phyloP scores from a whole-genome alignment of 2,888 invertebrate genomes.

The Drosophila siamana region DNA sequence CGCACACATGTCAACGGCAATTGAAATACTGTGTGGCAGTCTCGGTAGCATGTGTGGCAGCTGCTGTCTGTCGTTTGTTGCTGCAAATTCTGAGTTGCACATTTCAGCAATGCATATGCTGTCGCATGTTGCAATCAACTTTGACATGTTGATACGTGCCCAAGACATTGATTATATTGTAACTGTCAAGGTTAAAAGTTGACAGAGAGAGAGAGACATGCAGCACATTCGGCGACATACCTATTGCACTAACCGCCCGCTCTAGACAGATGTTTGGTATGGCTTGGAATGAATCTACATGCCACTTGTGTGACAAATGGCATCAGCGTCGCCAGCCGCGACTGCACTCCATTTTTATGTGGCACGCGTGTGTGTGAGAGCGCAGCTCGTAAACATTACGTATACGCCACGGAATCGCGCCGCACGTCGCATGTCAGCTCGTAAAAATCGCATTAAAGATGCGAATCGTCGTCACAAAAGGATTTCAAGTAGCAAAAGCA shows the following conservation, averaged over 20 bases:
- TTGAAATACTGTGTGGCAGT: constrained; percentile 3
- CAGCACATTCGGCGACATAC: constrained; percentile 20
- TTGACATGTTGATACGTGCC: constrained; percentile 60
- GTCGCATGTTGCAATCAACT: constrained; percentile 68
- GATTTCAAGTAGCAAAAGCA: not conserved
- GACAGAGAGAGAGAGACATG: constrained; percentile 9
- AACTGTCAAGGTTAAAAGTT: constrained; percentile 48
- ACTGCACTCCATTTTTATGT: constrained; percentile 43
- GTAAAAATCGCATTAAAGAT: constrained; percentile 57
- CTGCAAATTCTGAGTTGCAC: constrained; percentile 45
- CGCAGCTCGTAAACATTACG: constrained; percentile 43
- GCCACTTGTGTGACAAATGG: constrained; percentile 46
- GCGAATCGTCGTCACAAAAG: not conserved
- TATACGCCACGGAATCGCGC: constrained; percentile 31
- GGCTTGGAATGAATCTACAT: constrained; percentile 57
- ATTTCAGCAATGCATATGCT: constrained; percentile 27
- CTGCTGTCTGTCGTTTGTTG: constrained; percentile 20
- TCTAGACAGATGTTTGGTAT: constrained; percentile 36
- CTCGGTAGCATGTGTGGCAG: constrained; percentile 34
- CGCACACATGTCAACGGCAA: constrained; percentile 35
- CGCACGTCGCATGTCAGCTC: constrained; percentile 43
- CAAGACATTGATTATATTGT: constrained; percentile 73
- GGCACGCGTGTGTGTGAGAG: constrained; percentile 23
- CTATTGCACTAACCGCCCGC: constrained; percentile 36
- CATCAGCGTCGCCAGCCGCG: constrained; percentile 8